Evolutionary conservation across 1,140 invertebrate genomes (phyloP).

Genomic region (Grapholita molesta): DNA sequence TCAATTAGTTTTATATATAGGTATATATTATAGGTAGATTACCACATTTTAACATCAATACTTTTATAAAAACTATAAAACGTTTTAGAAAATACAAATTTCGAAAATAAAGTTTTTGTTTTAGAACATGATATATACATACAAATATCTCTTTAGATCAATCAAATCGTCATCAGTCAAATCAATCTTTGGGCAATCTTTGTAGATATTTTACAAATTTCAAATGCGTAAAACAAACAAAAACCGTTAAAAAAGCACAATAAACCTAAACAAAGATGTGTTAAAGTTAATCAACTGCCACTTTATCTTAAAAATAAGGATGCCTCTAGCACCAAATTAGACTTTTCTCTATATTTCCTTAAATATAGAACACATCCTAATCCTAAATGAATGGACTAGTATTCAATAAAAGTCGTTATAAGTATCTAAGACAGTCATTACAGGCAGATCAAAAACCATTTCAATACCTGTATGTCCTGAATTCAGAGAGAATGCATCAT

Average conservation of each 20-base stretch:
- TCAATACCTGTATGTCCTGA: background rate
- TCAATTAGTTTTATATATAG: background rate
- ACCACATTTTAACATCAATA: background rate
- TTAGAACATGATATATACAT: background rate
- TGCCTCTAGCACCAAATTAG: background rate
- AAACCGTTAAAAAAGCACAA: background rate
- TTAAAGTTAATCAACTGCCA: background rate
- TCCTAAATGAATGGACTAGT: constrained; percentile 53
- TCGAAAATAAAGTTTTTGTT: background rate
- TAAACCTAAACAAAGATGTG: background rate
- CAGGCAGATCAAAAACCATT: background rate
- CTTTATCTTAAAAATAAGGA: background rate
- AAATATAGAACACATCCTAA: constrained; percentile 25
- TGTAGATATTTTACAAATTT: constrained; percentile 1
- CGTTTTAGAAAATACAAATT: constrained; percentile 9
- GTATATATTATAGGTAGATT: background rate
- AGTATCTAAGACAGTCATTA: background rate
- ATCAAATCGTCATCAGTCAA: constrained; percentile 8
- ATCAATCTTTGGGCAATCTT: constrained; percentile 14
- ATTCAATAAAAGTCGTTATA: constrained; percentile 36
- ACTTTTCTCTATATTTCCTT: constrained; percentile 21
- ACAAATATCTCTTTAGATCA: background rate
- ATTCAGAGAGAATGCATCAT: background rate
- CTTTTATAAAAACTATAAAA: constrained; percentile 21
- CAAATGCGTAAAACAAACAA: constrained; percentile 1